phyloP scores from a whole-genome alignment of 2,888 invertebrate species.

The Synanthedon vespiformis region DNA sequence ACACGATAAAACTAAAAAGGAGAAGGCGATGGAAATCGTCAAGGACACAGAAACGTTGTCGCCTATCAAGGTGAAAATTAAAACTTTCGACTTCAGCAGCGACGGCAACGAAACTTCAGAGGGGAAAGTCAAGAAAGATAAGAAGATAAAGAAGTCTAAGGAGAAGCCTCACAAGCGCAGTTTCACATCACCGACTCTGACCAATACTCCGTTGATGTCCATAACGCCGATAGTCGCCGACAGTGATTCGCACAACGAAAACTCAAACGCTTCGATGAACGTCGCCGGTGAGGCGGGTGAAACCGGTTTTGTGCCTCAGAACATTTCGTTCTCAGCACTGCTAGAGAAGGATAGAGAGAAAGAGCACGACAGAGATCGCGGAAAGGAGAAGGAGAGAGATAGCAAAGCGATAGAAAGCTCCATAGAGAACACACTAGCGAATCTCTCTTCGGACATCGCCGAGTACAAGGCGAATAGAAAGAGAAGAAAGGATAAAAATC shows the following conservation, averaged over 20 bases:
- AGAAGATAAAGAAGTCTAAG: conserved; percentile 51
- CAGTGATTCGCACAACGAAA: conserved; percentile 63
- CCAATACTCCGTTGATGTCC: conserved; percentile 65
- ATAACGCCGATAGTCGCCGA: conserved; percentile 65
- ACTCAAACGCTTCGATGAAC: conserved; percentile 54
- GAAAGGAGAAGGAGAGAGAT: conserved; percentile 49
- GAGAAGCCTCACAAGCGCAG: conserved; percentile 50
- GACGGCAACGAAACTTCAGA: conserved; percentile 42
- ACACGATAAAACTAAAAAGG: background rate
- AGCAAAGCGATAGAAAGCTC: conserved; percentile 59
- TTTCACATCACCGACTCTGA: conserved; percentile 60
- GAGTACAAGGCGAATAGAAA: conserved; percentile 75
- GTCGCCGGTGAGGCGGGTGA: conserved; percentile 32
- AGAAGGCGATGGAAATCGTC: background rate
- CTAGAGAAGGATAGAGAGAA: conserved; percentile 58
- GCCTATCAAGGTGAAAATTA: conserved; percentile 65
- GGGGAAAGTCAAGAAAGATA: conserved; percentile 46
- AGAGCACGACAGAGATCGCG: conserved; percentile 46
- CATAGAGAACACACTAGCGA: conserved; percentile 57
- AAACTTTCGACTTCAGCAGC: conserved; percentile 59
- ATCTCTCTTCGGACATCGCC: conserved; percentile 59
- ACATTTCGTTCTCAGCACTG: conserved; percentile 62
- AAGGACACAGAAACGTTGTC: conserved; percentile 35
- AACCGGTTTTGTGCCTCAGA: conserved; percentile 35
- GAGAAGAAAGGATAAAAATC: conserved; percentile 81